Evolutionary conservation across 2,113 vertebrate species (phyloP), one percentile per base, ranked within the genome.

Genomic region (Lates calcarifer): DNA sequence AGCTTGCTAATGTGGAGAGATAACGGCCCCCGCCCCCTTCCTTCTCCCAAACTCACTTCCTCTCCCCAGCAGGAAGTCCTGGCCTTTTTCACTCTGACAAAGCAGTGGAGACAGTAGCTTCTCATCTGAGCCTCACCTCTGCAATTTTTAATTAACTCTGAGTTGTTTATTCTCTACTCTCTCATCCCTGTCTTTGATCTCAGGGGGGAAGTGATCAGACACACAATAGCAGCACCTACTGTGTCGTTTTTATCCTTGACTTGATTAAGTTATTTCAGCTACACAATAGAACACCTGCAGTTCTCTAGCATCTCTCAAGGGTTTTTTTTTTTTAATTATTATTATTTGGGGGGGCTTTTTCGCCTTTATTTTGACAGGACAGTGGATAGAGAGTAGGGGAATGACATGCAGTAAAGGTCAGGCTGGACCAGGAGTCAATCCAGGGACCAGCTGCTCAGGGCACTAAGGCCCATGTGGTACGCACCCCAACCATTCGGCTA

Each of bases 131-230:
- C 69, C 51, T 86, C 85, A 87, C 91, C 78, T 88, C 60, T 75
- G 64, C 47, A 74, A 64, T 78, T 84, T 82, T 53, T 82, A 88
- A 86, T 92, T 77, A 85, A 86, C 87, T 90, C 61, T 68, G 47
- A 82, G 82, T 63, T 58, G 55, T 87, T 79, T 68, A 65, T 53
- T 70, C 72, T 35, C 67, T 58, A 73, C 57, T 62, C 76, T 82
- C 77, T 84, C 79, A 62, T 83, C 77, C 49, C 45, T 35, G 61
- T 61, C 76, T 53, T 87, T 72, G 65, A 87, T 68, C 79, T 60
- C 75, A 9, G n/a, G 12, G 41, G 8, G 15, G 43, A 35, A 49
- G 45, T 75, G 66, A 56, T 76, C 61, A 41, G 41, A 14, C 35
- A 15, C 58, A 90, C 76, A 90, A 89, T 64, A 53, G 55, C 81